Base-by-base conservation (phyloP, 2,888 invertebrate species). In the Pollenia labialis region DNA sequence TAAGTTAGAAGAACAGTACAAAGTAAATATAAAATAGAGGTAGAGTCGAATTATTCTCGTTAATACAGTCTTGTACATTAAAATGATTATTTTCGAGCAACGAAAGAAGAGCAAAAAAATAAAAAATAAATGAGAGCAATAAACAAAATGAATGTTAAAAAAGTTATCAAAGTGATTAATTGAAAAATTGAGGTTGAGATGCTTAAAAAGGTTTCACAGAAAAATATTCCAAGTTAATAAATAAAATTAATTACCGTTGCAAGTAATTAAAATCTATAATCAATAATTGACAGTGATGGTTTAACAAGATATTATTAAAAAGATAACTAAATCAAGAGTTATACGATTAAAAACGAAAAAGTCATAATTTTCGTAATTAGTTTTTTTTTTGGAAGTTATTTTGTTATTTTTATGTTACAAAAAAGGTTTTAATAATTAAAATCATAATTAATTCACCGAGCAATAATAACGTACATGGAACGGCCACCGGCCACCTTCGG, bases 1-100 rank as follows among this genome's bases (percentile, higher is more conserved):
- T 68, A 77, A 54, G 44, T 62, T 50, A n/a, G 12, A 32, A 32
- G 32, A 16, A 16, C 40, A 14, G 23, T 9, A 58, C 6, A 72
- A 74, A 66, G 58, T 68, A 60, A 32, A 32, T 6, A 32, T 6
- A 4, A 62, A 54, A 46, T 18, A 60, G 7, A 58, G 62, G 42
- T 48, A 40, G 48, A 64, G 71, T 14, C 32, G 52, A 46, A 62
- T 80, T 71, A 46, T 64, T 48, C 1, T 58, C 48, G 48, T 50
- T 40, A 18, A 42, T 40, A 23, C 80, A 23, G 71, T 50, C 40
- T 77, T 60, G 18, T 23, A 60, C 10, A 50, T 69, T 69, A 0
- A 80, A 71, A 44, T 54, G 9, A 62, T 62, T 72, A 62, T 52
- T 32, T 69, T 42, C 8, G 12, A 42, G 23, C 40, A 62, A 18